These are phyloP conservation scores for Saturnia japonica DNA, from an alignment of 2,888 invertebrate genomes.

Conservation along the genomic window DNA sequence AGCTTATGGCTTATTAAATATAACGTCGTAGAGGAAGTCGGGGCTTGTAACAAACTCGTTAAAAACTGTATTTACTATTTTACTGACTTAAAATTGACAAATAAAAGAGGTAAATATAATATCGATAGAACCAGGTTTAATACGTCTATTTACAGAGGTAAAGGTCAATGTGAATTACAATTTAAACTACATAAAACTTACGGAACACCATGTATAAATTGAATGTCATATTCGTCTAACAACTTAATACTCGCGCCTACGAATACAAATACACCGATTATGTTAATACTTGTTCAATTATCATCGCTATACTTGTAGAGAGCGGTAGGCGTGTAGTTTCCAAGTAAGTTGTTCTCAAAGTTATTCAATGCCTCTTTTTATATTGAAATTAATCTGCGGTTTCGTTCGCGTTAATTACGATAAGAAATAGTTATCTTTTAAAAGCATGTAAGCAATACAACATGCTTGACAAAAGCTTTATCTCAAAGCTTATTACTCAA, in stretches of 20 bases:
- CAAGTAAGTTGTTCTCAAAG: constrained; percentile 14
- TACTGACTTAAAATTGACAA: not conserved
- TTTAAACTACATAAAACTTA: constrained; percentile 6
- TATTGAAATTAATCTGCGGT: not conserved
- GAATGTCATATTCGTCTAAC: constrained; percentile 25
- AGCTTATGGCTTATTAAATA: too few species aligned
- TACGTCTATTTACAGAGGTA: constrained; percentile 10
- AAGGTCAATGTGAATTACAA: constrained; percentile 9
- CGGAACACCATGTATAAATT: constrained; percentile 8
- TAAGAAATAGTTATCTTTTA: too few species aligned
- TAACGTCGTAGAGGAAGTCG: too few species aligned
- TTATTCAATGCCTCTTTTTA: not conserved
- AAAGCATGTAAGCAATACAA: too few species aligned
- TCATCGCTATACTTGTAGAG: constrained; percentile 18
- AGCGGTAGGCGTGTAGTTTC: constrained; percentile 25
- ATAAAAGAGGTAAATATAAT: not conserved
- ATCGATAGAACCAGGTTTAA: not conserved
- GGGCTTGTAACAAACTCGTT: not conserved
- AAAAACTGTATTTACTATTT: not conserved
- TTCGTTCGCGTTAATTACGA: too few species aligned
- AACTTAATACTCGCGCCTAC: constrained; percentile 27
- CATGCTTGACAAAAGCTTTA: too few species aligned
- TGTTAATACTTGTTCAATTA: constrained; percentile 29
- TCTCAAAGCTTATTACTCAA: too few species aligned
- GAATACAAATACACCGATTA: constrained; percentile 31